Evolutionary conservation across 23 tunicate species (phyloP).

Genomic region (Diplosoma virens): DNA sequence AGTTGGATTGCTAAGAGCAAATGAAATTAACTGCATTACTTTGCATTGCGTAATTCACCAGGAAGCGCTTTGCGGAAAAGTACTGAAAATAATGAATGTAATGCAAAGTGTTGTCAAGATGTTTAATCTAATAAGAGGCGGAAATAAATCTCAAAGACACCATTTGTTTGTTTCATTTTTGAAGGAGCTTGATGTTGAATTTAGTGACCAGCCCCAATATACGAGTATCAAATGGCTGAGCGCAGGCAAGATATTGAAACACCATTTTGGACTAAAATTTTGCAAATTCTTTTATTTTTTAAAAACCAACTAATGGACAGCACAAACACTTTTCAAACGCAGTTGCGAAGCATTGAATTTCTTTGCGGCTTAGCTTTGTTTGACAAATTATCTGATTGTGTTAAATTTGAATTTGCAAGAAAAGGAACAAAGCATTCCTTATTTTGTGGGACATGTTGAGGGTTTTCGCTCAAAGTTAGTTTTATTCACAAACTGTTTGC

Average conservation of each 20-base stretch:
- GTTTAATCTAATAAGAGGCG: conserved; percentile 18
- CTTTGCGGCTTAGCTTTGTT: no score
- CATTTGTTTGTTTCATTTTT: not conserved
- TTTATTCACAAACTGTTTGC: no score
- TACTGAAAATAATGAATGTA: conserved; percentile 15
- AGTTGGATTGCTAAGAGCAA: conserved; percentile 19
- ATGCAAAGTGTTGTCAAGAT: conserved; percentile 20
- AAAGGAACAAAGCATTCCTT: no score
- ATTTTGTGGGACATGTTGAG: no score
- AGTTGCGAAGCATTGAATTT: no score
- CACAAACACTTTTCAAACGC: no score
- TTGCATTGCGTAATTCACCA: conserved; percentile 27
- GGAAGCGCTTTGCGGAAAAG: conserved; percentile 28
- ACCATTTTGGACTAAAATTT: conserved; percentile 15
- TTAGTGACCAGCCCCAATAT: no score
- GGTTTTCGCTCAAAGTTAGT: no score
- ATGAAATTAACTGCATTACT: conserved; percentile 10
- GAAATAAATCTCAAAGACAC: conserved; percentile 24
- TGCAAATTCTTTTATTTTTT: conserved; percentile 33
- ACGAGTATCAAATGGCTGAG: conserved; percentile 27
- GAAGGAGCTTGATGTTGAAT: conserved; percentile 16
- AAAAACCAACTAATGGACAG: conserved; percentile 9
- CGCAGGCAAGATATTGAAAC: conserved; percentile 15
- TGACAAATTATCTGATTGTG: no score
- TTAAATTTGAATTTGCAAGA: no score